Evolutionary conservation across 2,888 invertebrate genomes (phyloP), one percentile per base, ranked within the genome.

Genomic region (Odontocerum albicorne): DNA sequence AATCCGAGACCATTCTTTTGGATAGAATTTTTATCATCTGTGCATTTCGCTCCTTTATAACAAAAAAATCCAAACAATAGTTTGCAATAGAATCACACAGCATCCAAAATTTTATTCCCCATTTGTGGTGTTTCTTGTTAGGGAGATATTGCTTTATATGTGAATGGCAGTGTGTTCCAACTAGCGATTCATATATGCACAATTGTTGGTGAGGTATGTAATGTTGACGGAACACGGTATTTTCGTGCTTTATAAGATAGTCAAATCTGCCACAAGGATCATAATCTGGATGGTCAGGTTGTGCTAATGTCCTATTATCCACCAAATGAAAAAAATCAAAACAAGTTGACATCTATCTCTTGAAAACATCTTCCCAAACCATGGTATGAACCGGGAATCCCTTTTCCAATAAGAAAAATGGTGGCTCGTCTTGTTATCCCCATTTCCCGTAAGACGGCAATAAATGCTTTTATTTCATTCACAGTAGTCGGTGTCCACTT

Each of bases 171-270:
- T 65, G 49, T 7, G 65, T 66, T 21, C 63, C 65, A 27, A 66
- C 64, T 46, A 65, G 57, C 4, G 64, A 66, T 47, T 65, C 64
- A 40, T 65, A 64, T 8, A 65, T 57, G 43, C 55, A 57, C 43
- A 66, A 46, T 21, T 66, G 63, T 36, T 55, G 50, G 27, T 55
- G 39, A n/a, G 54, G 64, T 22, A 55, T 44, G 59, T 64, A 64
- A 56, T 63, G 35, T 33, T 52, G 61, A 46, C 49, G 59, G 50
- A 65, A 65, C 40, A 60, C 57, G 2, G 21, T 57, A 57, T 65
- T 65, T 44, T 63, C 63, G 42, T 65, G 63, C n/a, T 62, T 51
- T 57, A 64, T 59, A 15, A 65, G 53, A 55, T 52, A 27, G 4
- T 46, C 4, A 57, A 57, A 53, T 32, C 39, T 53, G n/a, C 15